phyloP scores from a whole-genome alignment of 2,113 vertebrate species.

The Sinocyclocheilus anshuiensis region DNA sequence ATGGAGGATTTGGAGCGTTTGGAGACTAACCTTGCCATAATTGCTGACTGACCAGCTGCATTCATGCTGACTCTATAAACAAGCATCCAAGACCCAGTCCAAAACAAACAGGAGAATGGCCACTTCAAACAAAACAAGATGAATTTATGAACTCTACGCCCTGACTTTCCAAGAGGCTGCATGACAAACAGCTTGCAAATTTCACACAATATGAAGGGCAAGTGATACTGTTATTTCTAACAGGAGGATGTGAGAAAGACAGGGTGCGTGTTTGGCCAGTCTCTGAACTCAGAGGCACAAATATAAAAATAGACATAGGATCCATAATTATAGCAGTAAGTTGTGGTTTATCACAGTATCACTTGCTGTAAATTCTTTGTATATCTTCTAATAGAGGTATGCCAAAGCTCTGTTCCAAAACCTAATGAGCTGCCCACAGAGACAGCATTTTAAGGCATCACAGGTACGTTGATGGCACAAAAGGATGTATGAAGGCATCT shows the following conservation, averaged over 20 bases:
- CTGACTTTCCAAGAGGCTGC: not conserved
- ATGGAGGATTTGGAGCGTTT: constrained; percentile 52
- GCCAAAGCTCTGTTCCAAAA: not conserved
- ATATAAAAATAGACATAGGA: constrained; percentile 1
- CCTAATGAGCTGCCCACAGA: not conserved
- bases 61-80: constrained; percentile 78
- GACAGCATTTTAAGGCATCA: not conserved
- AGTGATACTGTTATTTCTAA: constrained; percentile 20
- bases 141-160: constrained; percentile 52
- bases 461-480: not conserved
- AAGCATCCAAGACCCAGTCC: constrained; percentile 67
- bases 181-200: constrained; percentile 32
- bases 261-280: not conserved
- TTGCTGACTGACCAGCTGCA: constrained; percentile 71
- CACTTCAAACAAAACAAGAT: constrained; percentile 70
- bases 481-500: not conserved
- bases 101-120: constrained; percentile 76
- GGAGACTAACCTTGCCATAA: constrained; percentile 67
- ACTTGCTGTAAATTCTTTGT: not conserved
- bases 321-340: constrained; percentile 6
- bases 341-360: not conserved
- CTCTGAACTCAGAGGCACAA: not conserved
- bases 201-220: constrained; percentile 34
- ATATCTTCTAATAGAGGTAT: not conserved
- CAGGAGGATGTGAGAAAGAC: constrained; percentile 23